Conservation (phyloP, 2,888 invertebrate species). For the Brachypalpus laphriformis region DNA sequence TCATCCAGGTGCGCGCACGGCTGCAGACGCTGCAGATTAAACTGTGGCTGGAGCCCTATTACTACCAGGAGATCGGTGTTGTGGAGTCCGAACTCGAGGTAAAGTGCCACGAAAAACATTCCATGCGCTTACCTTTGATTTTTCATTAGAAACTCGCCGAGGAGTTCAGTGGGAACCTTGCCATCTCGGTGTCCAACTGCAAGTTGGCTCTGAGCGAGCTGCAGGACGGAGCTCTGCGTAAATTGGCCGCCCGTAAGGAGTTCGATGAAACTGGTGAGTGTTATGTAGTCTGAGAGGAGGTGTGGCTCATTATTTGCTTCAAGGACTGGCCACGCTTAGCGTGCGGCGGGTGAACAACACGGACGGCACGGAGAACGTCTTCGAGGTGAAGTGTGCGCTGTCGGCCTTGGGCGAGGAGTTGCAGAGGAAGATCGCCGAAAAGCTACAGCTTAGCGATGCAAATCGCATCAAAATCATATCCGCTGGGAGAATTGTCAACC, state of each 20-base stretch:
- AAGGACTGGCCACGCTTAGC: slow-evolving; percentile 88
- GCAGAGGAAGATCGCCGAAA: slow-evolving; percentile 84
- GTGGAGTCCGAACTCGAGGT: slow-evolving; percentile 82
- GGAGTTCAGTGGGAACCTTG: slow-evolving; percentile 85
- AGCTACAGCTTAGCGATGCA: slow-evolving; percentile 80
- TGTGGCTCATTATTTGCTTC: background rate
- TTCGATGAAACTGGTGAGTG: slow-evolving; percentile 85
- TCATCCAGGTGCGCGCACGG: slow-evolving; percentile 87
- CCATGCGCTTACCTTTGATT: background rate
- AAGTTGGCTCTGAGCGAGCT: slow-evolving; percentile 85
- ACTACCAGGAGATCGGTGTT: slow-evolving; percentile 83
- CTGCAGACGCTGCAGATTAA: slow-evolving; percentile 88
- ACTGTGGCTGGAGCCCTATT: slow-evolving; percentile 90
- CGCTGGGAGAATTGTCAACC: slow-evolving; percentile 86
- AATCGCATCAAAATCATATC: slow-evolving; percentile 87
- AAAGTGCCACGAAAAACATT: slow-evolving; percentile 44
- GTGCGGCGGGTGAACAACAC: slow-evolving; percentile 86
- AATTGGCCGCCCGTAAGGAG: slow-evolving; percentile 87
- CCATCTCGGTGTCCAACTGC: slow-evolving; percentile 84
- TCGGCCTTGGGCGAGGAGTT: slow-evolving; percentile 84
- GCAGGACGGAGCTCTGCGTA: slow-evolving; percentile 88
- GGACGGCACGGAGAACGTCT: slow-evolving; percentile 83
- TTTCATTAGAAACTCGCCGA: slow-evolving; percentile 85
- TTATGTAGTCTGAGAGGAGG: background rate
- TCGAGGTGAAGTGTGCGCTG: slow-evolving; percentile 85